A percentile compares a stretch with the other conserved stretches of the same genome.
Evolutionary conservation across 2,888 invertebrate genomes (phyloP).

Genomic region (Drosophila monieri): DNA sequence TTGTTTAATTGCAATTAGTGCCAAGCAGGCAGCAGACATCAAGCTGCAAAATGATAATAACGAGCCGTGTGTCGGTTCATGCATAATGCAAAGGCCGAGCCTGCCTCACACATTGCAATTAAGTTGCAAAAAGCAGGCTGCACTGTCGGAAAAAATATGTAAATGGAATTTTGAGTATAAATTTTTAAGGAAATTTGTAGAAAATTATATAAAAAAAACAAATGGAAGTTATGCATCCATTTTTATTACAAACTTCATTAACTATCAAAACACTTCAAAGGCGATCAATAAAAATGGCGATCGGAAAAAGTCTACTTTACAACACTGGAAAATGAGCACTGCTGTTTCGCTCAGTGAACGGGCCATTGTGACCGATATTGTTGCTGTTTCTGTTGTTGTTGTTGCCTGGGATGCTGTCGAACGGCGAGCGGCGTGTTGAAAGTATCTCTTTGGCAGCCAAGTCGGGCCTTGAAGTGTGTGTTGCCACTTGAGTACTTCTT

Average conservation of each 20-base stretch:
- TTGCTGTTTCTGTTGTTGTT: constrained; percentile 47
- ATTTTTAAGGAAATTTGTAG: neutral
- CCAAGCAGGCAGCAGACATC: constrained; percentile 45
- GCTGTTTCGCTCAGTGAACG: constrained; percentile 1
- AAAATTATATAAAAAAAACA: too few relatives aligned
- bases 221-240: too few relatives aligned
- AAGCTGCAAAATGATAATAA: constrained; percentile 69
- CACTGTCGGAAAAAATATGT: constrained; percentile 13
- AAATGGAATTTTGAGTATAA: neutral
- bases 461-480: constrained; percentile 63
- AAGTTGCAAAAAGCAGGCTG: constrained; percentile 62
- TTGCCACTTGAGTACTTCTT: constrained; percentile 61
- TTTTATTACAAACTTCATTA: too few relatives aligned
- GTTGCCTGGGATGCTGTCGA: constrained; percentile 53
- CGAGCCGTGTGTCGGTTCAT: constrained; percentile 57
- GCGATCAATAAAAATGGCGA: too few relatives aligned
- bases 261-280: too few relatives aligned
- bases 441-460: constrained; percentile 59
- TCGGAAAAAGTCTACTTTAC: neutral
- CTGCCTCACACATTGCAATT: constrained; percentile 63
- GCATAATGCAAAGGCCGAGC: constrained; percentile 68
- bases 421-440: constrained; percentile 56
- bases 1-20: constrained; percentile 79
- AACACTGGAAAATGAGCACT: neutral
- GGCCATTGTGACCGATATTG: constrained; percentile 61